Percentiles rank a stretch among this genome's conserved stretches.
Conservation (phyloP, 2,113 vertebrate species). For the Herpetotheres cachinnans region DNA sequence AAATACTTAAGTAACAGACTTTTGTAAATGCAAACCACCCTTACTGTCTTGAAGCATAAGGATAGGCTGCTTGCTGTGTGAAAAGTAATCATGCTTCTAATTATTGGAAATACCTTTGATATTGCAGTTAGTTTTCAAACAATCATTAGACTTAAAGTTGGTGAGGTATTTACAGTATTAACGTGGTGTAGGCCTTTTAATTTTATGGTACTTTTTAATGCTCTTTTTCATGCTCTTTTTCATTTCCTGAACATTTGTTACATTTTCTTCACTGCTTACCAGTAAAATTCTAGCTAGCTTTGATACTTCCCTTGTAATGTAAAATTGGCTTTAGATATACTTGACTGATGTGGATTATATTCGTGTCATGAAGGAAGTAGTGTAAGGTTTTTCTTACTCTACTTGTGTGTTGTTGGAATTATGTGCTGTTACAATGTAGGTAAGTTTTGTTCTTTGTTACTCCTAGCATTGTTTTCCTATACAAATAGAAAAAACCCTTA, state of each 20-base stretch:
- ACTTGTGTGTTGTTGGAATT: not conserved
- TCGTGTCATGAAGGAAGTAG: not conserved
- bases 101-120: not conserved
- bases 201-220: slow-evolving; percentile 4
- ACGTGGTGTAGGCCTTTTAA: not conserved
- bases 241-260: not conserved
- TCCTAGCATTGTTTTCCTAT: not conserved
- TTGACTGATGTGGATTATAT: not conserved
- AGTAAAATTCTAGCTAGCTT: not conserved
- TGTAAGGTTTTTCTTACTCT: not conserved
- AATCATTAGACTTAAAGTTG: not conserved
- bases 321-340: not conserved
- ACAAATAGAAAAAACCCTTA: not conserved
- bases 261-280: not conserved
- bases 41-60: not conserved
- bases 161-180: not conserved
- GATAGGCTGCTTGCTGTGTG: not conserved
- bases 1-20: not conserved
- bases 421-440: not conserved
- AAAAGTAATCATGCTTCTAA: not conserved
- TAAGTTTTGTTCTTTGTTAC: not conserved
- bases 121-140: not conserved
- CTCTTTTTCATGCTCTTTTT: not conserved
- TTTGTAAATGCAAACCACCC: not conserved
- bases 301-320: not conserved